Conservation (phyloP, 2,113 vertebrate species). For the Microcebus murinus region DNA sequence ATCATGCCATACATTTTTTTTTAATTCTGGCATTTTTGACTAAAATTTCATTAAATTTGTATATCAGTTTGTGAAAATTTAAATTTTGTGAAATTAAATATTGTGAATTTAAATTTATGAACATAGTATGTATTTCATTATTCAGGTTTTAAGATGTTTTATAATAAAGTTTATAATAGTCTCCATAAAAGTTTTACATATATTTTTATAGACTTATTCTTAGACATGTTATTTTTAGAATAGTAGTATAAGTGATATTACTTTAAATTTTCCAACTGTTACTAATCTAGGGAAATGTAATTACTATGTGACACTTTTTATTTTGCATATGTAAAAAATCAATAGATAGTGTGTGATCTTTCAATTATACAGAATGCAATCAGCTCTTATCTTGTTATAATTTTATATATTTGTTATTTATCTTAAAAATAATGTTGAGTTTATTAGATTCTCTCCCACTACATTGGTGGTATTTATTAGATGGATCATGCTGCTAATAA, state of each 20-base stretch:
- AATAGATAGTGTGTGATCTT: background rate
- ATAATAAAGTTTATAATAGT: background rate
- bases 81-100: background rate
- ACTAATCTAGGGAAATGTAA: background rate
- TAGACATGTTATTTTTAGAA: background rate
- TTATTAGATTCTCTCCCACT: background rate
- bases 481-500: background rate
- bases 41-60: background rate
- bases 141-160: background rate
- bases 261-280: slow-evolving; percentile 43
- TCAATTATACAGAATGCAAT: background rate
- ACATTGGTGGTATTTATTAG: background rate
- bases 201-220: slow-evolving; percentile 36
- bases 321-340: background rate
- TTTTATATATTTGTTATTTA: background rate
- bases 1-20: background rate
- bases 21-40: background rate
- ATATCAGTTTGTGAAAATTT: background rate
- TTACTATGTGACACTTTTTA: background rate
- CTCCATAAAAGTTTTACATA: background rate
- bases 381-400: background rate
- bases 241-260: background rate
- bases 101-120: background rate
- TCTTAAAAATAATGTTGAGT: background rate
- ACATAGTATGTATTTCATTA: background rate